These are phyloP conservation scores for Trachelus tabidus DNA, from an alignment of 2,888 invertebrate species.

Conservation along the genomic window DNA sequence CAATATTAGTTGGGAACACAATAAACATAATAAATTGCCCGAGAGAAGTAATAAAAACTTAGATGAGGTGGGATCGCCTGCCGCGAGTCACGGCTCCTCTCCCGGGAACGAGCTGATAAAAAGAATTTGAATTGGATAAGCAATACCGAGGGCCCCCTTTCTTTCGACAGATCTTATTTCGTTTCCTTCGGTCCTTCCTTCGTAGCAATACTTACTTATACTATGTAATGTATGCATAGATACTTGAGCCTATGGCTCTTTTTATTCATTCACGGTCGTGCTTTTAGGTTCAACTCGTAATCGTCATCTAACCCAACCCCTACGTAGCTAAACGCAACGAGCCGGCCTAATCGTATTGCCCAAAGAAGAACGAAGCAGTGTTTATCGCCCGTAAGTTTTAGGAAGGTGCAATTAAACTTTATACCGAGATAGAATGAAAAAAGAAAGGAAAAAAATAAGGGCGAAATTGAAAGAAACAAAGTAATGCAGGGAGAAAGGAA, in stretches of 20 bases:
- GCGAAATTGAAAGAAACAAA: not conserved
- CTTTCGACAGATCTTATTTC: not conserved
- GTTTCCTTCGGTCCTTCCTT: not conserved
- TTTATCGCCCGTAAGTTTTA: not conserved
- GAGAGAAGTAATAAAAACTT: slow-evolving; percentile 40
- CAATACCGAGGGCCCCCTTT: not conserved
- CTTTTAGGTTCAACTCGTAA: not conserved
- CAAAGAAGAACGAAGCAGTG: not conserved
- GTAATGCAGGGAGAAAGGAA: not conserved
- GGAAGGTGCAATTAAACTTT: not conserved
- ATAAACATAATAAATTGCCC: slow-evolving; percentile 32
- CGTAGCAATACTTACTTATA: not conserved
- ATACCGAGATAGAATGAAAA: not conserved
- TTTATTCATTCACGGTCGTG: not conserved
- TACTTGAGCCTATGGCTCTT: not conserved
- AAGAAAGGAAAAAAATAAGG: not conserved
- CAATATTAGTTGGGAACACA: slow-evolving; percentile 23
- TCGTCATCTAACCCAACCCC: too few species aligned
- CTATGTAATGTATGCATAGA: not conserved
- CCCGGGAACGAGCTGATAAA: slow-evolving; percentile 24
- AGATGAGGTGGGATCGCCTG: slow-evolving; percentile 21
- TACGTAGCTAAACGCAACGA: not conserved
- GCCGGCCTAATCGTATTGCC: not conserved
- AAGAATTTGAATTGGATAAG: slow-evolving; percentile 13
- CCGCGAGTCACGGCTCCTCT: slow-evolving; percentile 8